Evolutionary conservation across 2,888 invertebrate genomes (phyloP), one percentile per base, ranked within the genome.

Genomic region (Helleia helle): DNA sequence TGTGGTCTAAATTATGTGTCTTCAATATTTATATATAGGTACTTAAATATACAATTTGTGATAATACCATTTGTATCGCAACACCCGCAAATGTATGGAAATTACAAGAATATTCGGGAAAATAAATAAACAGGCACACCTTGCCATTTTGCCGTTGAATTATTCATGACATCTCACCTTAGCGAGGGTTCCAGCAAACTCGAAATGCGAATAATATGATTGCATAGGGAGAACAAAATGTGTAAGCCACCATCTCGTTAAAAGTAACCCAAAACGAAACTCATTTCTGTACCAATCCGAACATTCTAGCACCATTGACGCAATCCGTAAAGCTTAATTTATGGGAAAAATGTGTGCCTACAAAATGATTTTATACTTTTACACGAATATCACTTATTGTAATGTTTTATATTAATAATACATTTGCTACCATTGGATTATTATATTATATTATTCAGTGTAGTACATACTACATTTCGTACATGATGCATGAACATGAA

Each of bases 71-170:
- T 7, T 38, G 38, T 17, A 38, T 49, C 47, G 43, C 48, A 50
- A 44, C 47, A 42, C 46, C 44, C 54, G 59, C 52, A 55, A 62
- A 67, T 58, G 56, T 64, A 68, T 62, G 63, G 59, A 70, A 69
- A 71, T 74, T 68, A 66, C 58, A 60, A 62, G 66, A 71, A 71
- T 69, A 80, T 67, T 56, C 58, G 58, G 58, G 54, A 70, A 75
- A 75, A 77, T 79, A 81, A 81, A 80, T 79, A 81, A 75, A 74
- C 70, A 70, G 59, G 56, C 62, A 71, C 71, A 75, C 76, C 75
- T 79, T 70, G 74, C 72, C 76, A 75, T 81, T 81, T 81, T 75
- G 71, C 73, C 68, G 70, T 71, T 83, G 83, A 81, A 83, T 83
- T 71, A 83, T 83, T 79, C 81, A 81, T 83, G 75, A 64, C 59